phyloP scores from a whole-genome alignment of 1,140 invertebrate genomes.

The Delia radicum region DNA sequence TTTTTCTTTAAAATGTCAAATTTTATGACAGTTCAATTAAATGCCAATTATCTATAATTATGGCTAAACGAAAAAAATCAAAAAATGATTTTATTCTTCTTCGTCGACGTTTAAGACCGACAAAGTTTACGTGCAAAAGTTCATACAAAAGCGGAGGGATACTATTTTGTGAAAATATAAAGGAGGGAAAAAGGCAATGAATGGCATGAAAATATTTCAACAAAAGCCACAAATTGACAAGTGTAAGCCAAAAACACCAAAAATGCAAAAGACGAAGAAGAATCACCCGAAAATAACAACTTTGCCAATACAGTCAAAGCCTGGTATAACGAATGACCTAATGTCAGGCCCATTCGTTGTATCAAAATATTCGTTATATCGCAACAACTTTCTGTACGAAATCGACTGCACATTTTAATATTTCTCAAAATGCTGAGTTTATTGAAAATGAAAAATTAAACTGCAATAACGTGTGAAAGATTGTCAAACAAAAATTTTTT shows the following conservation, averaged over 20 bases:
- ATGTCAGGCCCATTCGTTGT: no score
- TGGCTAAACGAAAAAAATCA: background rate
- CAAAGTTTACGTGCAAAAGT: background rate
- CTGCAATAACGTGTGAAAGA: no score
- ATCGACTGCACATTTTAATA: no score
- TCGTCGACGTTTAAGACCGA: background rate
- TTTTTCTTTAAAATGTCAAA: constrained; percentile 14
- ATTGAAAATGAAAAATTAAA: no score
- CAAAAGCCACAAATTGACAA: constrained; percentile 34
- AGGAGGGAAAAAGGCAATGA: background rate
- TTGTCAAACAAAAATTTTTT: no score
- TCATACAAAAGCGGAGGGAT: background rate
- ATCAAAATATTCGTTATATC: no score
- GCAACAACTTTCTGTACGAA: no score
- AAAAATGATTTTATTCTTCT: background rate
- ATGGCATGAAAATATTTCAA: constrained; percentile 16
- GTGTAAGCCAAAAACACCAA: constrained; percentile 29
- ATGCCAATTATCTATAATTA: constrained; percentile 22
- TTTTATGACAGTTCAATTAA: constrained; percentile 24
- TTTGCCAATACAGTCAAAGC: no score
- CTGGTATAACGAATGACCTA: no score
- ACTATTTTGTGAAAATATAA: background rate
- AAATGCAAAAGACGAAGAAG: background rate
- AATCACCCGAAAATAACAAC: background rate
- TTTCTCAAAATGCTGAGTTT: no score